phyloP scores from a whole-genome alignment of 2,113 vertebrate species.

The Piliocolobus tephrosceles region DNA sequence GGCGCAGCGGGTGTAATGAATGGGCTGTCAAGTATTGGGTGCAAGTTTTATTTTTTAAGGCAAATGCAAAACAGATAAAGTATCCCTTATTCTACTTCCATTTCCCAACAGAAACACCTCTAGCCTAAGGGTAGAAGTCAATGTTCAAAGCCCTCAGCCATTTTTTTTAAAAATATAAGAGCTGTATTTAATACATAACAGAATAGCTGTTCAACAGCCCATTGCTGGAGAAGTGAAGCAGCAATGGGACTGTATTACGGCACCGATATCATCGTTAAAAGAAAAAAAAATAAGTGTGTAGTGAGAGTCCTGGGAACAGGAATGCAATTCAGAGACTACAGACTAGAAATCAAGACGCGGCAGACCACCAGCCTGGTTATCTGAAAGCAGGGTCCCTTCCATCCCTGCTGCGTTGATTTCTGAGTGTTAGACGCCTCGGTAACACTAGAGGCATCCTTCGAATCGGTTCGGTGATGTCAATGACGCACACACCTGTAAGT shows the following conservation, averaged over 20 bases:
- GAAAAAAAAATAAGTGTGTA: not conserved
- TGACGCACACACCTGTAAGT: fast-evolving
- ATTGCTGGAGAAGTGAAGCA: fast-evolving
- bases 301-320: fast-evolving
- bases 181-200: slow-evolving; percentile 49
- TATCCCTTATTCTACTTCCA: slow-evolving; percentile 60
- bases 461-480: fast-evolving
- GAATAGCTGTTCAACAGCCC: not conserved
- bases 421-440: fast-evolving
- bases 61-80: slow-evolving; percentile 79
- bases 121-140: slow-evolving; percentile 76
- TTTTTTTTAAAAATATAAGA: slow-evolving; percentile 77
- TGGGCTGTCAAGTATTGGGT: slow-evolving; percentile 30
- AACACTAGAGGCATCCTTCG: fast-evolving
- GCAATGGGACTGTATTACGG: not conserved
- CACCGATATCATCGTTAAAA: fast-evolving
- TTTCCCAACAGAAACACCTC: slow-evolving; percentile 71
- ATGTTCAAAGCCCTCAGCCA: slow-evolving; percentile 76
- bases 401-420: fast-evolving
- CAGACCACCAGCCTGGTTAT: fast-evolving
- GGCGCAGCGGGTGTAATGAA: not conserved
- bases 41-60: slow-evolving; percentile 70
- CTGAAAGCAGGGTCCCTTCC: fast-evolving
- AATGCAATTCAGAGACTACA: not conserved
- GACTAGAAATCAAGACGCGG: not conserved